Evolutionary conservation across 2,888 invertebrate genomes (phyloP).

Genomic region (Patella caerulea): DNA sequence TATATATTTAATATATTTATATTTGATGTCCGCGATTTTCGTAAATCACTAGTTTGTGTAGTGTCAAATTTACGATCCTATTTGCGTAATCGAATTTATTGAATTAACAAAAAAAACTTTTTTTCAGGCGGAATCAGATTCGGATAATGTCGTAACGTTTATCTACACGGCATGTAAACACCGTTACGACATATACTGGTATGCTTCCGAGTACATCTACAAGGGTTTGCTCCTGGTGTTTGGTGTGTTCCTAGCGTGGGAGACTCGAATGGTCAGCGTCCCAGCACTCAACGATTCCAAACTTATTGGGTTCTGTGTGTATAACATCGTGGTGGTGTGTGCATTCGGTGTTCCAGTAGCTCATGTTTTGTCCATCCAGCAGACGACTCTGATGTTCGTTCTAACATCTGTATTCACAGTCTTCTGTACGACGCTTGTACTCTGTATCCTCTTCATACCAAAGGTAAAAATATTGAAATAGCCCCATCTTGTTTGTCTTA

Average conservation of each 20-base stretch:
- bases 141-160: conserved; percentile 22
- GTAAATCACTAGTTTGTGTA: no score
- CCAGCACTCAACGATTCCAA: conserved; percentile 55
- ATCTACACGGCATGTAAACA: conserved; percentile 25
- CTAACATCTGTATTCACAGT: conserved; percentile 40
- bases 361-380: conserved; percentile 39
- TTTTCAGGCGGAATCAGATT: conserved; percentile 13
- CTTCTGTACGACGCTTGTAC: conserved; percentile 47
- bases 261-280: conserved; percentile 48
- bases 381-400: conserved; percentile 41
- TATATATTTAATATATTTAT: no score
- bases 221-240: conserved; percentile 53
- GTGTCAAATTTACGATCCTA: conserved; percentile 24
- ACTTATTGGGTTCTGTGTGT: conserved; percentile 55
- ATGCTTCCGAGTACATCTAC: conserved; percentile 42
- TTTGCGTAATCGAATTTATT: not conserved
- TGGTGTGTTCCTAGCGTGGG: conserved; percentile 55
- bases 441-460: conserved; percentile 52
- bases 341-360: conserved; percentile 45
- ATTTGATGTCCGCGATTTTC: no score
- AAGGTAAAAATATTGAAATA: conserved; percentile 38
- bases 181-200: conserved; percentile 40
- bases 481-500: no score
- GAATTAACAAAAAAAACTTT: not conserved
- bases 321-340: conserved; percentile 52